Evolutionary conservation across 1,140 invertebrate species (phyloP), one percentile per base, ranked within the genome.

Genomic region (Alviniconcha marisindica): DNA sequence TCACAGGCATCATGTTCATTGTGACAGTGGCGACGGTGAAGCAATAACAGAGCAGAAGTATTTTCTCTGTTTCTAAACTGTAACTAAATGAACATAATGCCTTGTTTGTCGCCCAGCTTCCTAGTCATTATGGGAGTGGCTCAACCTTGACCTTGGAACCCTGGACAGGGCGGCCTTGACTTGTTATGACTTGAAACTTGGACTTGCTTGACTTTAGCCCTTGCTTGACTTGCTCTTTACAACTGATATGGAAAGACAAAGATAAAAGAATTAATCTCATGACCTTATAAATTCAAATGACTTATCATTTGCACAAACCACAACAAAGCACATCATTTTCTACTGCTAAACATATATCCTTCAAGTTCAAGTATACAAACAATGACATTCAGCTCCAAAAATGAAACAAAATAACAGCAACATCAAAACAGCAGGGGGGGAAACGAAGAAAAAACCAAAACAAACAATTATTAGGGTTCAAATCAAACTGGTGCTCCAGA

Each of bases 191-290:
- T 66, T 60, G 36, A 79, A 54, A 38, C 51, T 79, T 80, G 77
- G 40, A 66, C 78, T 31, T 60, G 33, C 78, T 80, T 63, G 78
- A 44, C 56, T 69, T 69, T 80, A 66, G 56, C 48, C n/a, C 56
- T 80, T 80, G 51, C 77, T 63, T 80, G 78, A 24, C 78, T 80
- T 80, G 78, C 54, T 69, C 38, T 69, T 66, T 44, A 80, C 38
- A 63, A 80, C 78, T 80, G 78, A 69, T 60, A 44, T 66, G 21
- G 69, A 79, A 80, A 80, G 56, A 80, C 38, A 80, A 80, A 80
- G n/a, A 80, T 80, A 33, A 80, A 5, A 42, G 60, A 28, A 38
- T 80, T 80, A 80, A 60, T 71, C 24, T 42, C 18, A 71, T 33
- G 36, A 18, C 24, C 69, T 40, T 71, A 18, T 36, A 40, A 60